phyloP scores from a whole-genome alignment of 2,113 vertebrate species.

The Xenotilapia flavipinnis region DNA sequence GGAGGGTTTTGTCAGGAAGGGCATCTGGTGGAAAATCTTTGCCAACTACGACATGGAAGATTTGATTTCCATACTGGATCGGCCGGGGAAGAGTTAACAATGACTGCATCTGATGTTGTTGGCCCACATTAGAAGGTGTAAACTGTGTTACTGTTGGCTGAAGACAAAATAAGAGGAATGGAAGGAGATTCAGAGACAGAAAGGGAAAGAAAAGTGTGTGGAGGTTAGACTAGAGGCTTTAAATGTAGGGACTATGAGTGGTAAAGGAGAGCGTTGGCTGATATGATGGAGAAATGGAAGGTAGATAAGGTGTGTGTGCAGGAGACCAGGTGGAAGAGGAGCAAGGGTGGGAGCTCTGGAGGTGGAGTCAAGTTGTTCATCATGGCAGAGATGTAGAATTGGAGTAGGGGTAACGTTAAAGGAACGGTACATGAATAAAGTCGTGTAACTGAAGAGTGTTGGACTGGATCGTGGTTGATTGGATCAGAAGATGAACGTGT shows the following conservation, averaged over 20 bases:
- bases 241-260: background rate
- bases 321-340: background rate
- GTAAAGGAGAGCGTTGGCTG: background rate
- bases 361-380: background rate
- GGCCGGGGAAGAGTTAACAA: background rate
- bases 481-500: background rate
- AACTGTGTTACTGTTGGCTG: background rate
- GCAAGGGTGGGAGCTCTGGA: background rate
- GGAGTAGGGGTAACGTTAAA: background rate
- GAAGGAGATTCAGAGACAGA: background rate
- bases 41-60: background rate
- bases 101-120: background rate
- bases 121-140: background rate
- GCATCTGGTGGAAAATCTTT: background rate
- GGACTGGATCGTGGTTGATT: background rate
- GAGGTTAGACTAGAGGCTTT: background rate
- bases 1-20: background rate
- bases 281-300: background rate
- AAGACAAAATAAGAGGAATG: background rate
- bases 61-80: background rate
- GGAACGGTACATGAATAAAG: background rate
- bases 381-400: background rate
- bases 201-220: rapidly evolving
- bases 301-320: background rate
- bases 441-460: rapidly evolving